Percentiles rank a stretch among this genome's conserved stretches.
These are phyloP conservation scores for Cephus rjabovi DNA, from an alignment of 2,888 invertebrate genomes.

Conservation along the genomic window DNA sequence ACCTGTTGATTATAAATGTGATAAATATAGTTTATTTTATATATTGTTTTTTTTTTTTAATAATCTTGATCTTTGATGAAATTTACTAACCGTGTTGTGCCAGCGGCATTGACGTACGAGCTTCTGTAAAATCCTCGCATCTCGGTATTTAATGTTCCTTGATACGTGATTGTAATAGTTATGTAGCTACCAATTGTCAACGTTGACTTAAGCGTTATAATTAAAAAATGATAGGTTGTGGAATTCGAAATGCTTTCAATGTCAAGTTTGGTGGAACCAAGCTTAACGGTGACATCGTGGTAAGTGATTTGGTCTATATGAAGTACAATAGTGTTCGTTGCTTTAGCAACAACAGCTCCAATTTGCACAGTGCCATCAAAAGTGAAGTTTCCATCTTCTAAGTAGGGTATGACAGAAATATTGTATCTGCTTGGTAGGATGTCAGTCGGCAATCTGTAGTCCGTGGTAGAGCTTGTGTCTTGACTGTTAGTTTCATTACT, in stretches of 20 bases:
- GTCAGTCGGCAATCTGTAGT: constrained; percentile 70
- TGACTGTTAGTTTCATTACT: neutral
- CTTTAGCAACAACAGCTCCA: constrained; percentile 22
- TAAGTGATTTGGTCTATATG: constrained; percentile 36
- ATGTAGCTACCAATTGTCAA: constrained; percentile 66
- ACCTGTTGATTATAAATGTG: constrained; percentile 55
- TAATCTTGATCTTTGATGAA: neutral
- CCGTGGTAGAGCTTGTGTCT: constrained; percentile 5
- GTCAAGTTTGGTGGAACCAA: constrained; percentile 11
- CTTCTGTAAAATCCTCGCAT: constrained; percentile 75
- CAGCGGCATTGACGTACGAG: constrained; percentile 68
- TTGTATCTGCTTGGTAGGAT: constrained; percentile 70
- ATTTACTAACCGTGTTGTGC: constrained; percentile 69
- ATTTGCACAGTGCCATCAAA: constrained; percentile 47
- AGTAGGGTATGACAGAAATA: constrained; percentile 68
- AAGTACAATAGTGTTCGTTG: constrained; percentile 40
- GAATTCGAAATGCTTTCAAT: constrained; percentile 14
- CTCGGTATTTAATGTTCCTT: constrained; percentile 70
- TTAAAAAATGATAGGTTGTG: constrained; percentile 67
- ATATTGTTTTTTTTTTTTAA: too few species aligned
- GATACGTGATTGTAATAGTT: constrained; percentile 69
- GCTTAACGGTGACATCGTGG: neutral
- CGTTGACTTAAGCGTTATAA: constrained; percentile 65
- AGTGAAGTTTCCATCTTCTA: constrained; percentile 59
- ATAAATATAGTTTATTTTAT: too few species aligned